Percentiles rank a stretch among this genome's conserved stretches.
Conservation (phyloP, 2,113 vertebrate genomes). For the Chionis minor region DNA sequence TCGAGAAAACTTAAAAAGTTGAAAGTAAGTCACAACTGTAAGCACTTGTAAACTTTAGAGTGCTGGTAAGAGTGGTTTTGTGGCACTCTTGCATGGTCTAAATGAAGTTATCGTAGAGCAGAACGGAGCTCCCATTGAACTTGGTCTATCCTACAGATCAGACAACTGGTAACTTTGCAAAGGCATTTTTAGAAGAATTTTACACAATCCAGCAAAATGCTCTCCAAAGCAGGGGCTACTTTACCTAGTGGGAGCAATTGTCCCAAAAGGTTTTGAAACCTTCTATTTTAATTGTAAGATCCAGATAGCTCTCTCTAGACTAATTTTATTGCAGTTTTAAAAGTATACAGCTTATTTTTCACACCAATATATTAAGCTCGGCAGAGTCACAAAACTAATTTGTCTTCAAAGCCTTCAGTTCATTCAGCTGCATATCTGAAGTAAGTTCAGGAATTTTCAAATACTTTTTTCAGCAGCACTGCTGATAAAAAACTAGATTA, state of each 20-base stretch:
- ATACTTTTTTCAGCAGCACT: background rate
- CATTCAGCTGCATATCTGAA: background rate
- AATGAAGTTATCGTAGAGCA: background rate
- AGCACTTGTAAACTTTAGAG: background rate
- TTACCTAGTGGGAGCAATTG: background rate
- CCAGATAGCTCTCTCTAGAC: background rate
- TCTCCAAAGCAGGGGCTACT: background rate
- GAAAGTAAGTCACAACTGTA: background rate
- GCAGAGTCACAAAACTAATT: background rate
- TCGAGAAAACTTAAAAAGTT: background rate
- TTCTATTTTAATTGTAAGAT: background rate
- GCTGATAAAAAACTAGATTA: background rate
- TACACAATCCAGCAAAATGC: background rate
- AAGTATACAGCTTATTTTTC: background rate
- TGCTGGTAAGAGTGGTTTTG: background rate
- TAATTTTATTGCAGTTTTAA: background rate
- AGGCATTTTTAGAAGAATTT: background rate
- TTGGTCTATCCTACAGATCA: background rate
- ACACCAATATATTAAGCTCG: fast-evolving
- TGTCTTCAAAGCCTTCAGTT: background rate
- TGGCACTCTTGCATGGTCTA: background rate
- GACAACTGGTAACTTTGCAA: background rate
- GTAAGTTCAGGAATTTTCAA: background rate
- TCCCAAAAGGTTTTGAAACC: background rate
- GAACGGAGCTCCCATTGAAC: background rate